phyloP scores from a whole-genome alignment of 1,140 invertebrate genomes.

The Microplitis demolitor region DNA sequence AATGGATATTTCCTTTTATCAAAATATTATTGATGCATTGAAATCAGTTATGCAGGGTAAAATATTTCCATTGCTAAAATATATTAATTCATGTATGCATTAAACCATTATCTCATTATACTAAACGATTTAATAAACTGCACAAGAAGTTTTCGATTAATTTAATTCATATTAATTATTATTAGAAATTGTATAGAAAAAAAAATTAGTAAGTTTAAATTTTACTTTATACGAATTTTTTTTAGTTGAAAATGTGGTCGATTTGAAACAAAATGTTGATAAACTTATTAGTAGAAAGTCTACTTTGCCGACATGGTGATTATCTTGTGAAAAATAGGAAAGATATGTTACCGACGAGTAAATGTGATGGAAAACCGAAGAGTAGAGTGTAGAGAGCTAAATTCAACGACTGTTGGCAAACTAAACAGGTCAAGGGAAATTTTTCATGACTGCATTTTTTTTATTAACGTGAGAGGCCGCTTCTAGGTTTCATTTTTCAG shows the following conservation, averaged over 20 bases:
- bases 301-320: background rate
- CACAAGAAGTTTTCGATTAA: background rate
- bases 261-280: background rate
- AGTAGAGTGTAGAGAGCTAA: background rate
- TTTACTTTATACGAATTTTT: too few relatives aligned
- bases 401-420: constrained; percentile 4
- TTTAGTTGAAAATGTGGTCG: too few relatives aligned
- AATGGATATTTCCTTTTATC: too few relatives aligned
- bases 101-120: background rate
- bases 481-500: background rate
- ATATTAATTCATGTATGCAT: too few relatives aligned
- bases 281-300: background rate
- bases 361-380: background rate
- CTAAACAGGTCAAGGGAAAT: background rate
- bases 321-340: background rate
- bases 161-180: too few relatives aligned
- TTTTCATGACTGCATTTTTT: background rate
- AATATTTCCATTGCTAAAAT: too few relatives aligned
- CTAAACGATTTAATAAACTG: too few relatives aligned
- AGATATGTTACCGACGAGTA: background rate
- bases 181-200: too few relatives aligned
- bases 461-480: constrained; percentile 6
- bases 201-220: too few relatives aligned
- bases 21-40: too few relatives aligned
- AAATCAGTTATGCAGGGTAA: too few relatives aligned